Evolutionary conservation across 2,888 invertebrate genomes (phyloP), one percentile per base, ranked within the genome.

Genomic region (Lepetodrilus schrolli): DNA sequence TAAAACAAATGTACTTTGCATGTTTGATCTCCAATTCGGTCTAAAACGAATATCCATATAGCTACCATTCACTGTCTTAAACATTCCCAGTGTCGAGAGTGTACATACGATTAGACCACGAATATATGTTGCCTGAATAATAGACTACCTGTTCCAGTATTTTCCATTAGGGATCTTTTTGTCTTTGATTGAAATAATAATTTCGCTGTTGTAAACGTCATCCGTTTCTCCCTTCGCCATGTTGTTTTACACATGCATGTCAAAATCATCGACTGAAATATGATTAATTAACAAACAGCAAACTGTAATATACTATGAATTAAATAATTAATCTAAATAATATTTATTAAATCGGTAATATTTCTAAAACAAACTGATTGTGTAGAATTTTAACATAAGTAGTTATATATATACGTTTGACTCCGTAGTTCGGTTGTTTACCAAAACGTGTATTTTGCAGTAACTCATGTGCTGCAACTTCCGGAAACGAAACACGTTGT

Each of bases 141-240:
- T 66, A 34, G 21, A 20, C 36, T 49, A 83, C 84, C 82, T 82
- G 20, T 80, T 82, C 84, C 84, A 84, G 70, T 75, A 81, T 78
- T 77, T 78, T 74, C 80, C 80, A 13, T 80, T 51, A 0, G 65
- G 43, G 21, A 50, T 26, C n/a, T 66, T 37, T 65, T 73, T 66
- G 20, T 75, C 75, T 70, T 75, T 75, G 23, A 75, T 73, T 7
- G 36, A 48, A 48, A 74, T 65, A 20, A 51, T 51, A 8, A 47
- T 72, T 13, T 66, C 30, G 23, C 51, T 47, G 34, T 68, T 71
- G 73, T 76, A 66, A 49, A 76, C 74, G 74, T 76, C 74, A 73
- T 68, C 74, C 58, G n/a, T 17, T 48, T 49, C 50, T 17, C 21
- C 21, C 21, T 50, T 50, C 70, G 70, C 48, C 70, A 70, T 70